Base-by-base conservation (phyloP, 2,113 vertebrate genomes). In the Pteronura brasiliensis region DNA sequence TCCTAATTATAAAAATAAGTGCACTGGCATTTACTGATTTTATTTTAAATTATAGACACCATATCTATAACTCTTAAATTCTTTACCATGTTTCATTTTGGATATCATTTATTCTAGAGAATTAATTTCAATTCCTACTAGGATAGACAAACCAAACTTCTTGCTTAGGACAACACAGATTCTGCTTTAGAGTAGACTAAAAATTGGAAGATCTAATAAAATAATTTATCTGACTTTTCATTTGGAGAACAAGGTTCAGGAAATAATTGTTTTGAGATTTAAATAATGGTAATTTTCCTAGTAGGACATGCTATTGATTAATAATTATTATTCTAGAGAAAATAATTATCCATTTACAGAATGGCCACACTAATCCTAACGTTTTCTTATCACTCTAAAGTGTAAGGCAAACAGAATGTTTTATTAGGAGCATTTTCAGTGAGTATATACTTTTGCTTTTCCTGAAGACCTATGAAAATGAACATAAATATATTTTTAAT, bases 401-500 rank as follows among this genome's bases (percentile, higher is more conserved):
- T 82, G 86, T 93, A 96, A 96, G 47, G 21, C 5, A 97, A 97
- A 96, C 25, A n/a, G 80, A n/a, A 90, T 96, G 93, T 57, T 95
- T 65, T 67, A 67, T 93, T 67, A 93, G 90, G 89, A 97, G 88
- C 93, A 93, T 94, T 98, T 97, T 96, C 77, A 97, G 31, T 97
- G 90, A 93, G 95, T 95, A 97, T 7, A 92, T 29, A 95, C 27
- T 93, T 95, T 96, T 98, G 27, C 29, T 98, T 98, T 81, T 88
- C 65, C 74, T 93, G 57, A 94, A 96, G 87, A 98, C 61, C 71
- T 97, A 97, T 34, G 97, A 92, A 93, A 98, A 97, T 84, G 98
- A 93, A 98, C 91, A 97, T 93, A 93, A 80, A 91, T 86, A 57
- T 88, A 95, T 97, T 95, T 98, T 97, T 98, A 90, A 83, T 13